Conservation (phyloP, 1,140 invertebrate species). For the Drosophila asahinai region DNA sequence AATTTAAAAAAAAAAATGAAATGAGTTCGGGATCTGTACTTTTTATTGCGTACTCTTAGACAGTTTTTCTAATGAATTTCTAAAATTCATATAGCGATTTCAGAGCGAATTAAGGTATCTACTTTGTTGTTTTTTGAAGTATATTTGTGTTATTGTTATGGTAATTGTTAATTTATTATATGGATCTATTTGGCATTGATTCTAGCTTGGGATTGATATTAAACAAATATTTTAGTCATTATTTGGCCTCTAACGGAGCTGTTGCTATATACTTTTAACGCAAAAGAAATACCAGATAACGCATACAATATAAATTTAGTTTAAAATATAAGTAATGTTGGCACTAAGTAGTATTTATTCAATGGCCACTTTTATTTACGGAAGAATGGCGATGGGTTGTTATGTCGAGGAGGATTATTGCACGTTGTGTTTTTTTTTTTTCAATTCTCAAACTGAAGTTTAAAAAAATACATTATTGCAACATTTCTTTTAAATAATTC, state of each 20-base stretch:
- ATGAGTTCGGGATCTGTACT: background rate
- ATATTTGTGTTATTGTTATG: too few relatives aligned
- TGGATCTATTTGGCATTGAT: constrained; percentile 10
- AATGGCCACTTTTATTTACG: constrained; percentile 10
- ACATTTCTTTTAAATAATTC: background rate
- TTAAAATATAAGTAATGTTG: background rate
- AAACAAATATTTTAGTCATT: constrained; percentile 1
- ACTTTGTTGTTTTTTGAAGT: background rate
- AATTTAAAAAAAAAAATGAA: background rate
- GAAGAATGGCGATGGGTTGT: constrained; percentile 7
- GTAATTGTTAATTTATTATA: background rate
- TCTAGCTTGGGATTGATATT: constrained; percentile 6
- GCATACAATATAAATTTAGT: background rate
- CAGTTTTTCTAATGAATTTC: background rate
- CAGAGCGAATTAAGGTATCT: background rate
- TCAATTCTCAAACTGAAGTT: background rate
- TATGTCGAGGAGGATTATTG: constrained; percentile 8
- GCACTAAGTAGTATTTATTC: constrained; percentile 7
- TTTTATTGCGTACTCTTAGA: background rate
- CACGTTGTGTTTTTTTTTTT: constrained; percentile 3
- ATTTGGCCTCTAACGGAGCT: constrained; percentile 8
- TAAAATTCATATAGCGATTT: background rate
- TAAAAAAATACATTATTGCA: constrained; percentile 1
- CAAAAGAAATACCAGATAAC: background rate
- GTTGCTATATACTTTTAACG: background rate